Conservation (phyloP, 2,113 vertebrate genomes). For the Perca schrenkii region DNA sequence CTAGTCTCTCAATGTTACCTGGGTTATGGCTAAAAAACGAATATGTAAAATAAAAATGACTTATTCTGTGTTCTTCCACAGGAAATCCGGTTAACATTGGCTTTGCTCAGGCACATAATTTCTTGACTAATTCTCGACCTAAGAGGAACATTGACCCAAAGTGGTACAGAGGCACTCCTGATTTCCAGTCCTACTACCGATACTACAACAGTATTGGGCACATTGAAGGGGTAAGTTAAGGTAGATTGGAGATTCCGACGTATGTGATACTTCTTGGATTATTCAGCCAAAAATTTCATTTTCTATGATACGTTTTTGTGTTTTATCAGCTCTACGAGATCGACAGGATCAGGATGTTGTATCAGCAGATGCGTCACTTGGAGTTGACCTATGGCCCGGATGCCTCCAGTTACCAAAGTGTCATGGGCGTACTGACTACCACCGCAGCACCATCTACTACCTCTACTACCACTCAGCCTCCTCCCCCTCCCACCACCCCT, state of each 20-base stretch:
- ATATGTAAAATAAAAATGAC: no score
- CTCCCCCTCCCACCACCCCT: slow-evolving; percentile 63
- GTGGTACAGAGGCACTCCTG: slow-evolving; percentile 75
- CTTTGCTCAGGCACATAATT: slow-evolving; percentile 70
- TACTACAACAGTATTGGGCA: slow-evolving; percentile 85
- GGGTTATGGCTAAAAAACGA: no score
- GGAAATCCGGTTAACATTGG: slow-evolving; percentile 62
- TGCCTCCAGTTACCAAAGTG: slow-evolving; percentile 78
- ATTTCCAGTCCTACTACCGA: slow-evolving; percentile 84
- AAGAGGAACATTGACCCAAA: slow-evolving; percentile 75
- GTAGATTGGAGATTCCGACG: background rate
- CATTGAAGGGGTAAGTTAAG: slow-evolving; percentile 77
- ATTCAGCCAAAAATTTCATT: background rate
- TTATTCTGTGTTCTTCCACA: slow-evolving; percentile 9
- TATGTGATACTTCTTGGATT: background rate
- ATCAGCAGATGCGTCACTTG: slow-evolving; percentile 85
- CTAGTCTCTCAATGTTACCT: no score
- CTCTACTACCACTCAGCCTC: slow-evolving; percentile 59
- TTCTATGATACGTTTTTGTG: slow-evolving; percentile 1
- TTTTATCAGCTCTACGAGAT: slow-evolving; percentile 83
- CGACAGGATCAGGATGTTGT: slow-evolving; percentile 81
- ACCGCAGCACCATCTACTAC: slow-evolving; percentile 52
- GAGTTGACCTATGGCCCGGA: slow-evolving; percentile 77
- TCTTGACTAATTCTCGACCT: slow-evolving; percentile 72
- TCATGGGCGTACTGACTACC: slow-evolving; percentile 66